phyloP scores from a whole-genome alignment of 2,113 vertebrate species.

The Poicephalus gulielmi region DNA sequence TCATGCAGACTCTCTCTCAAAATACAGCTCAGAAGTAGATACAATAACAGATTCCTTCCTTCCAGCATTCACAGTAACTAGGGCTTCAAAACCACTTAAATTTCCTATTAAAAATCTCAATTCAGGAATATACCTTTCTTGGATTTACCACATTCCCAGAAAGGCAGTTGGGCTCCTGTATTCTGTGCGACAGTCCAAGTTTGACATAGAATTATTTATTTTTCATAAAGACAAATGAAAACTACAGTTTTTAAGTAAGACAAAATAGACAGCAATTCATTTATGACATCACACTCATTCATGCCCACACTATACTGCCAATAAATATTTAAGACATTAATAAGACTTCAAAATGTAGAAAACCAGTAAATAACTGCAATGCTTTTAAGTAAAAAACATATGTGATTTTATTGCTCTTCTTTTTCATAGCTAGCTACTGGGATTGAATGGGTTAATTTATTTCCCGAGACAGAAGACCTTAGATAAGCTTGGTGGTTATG shows the following conservation, averaged over 20 bases:
- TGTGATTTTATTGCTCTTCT: not conserved
- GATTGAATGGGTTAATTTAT: conserved; percentile 39
- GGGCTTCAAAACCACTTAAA: conserved; percentile 44
- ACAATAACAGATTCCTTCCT: conserved; percentile 8
- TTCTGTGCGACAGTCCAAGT: not conserved
- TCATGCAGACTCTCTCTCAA: conserved; percentile 33
- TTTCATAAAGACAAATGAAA: not conserved
- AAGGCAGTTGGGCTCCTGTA: not conserved
- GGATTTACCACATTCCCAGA: not conserved
- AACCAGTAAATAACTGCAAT: not conserved
- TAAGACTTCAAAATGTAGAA: not conserved
- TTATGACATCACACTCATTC: not conserved
- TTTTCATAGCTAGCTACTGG: not conserved
- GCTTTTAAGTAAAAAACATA: not conserved
- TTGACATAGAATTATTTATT: not conserved
- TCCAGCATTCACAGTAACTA: conserved; percentile 26
- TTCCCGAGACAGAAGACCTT: conserved; percentile 32
- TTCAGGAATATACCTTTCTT: not conserved
- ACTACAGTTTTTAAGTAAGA: not conserved
- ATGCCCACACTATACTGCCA: not conserved
- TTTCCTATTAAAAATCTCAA: conserved; percentile 45
- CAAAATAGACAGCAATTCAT: not conserved
- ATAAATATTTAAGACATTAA: not conserved
- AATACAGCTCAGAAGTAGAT: conserved; percentile 30
- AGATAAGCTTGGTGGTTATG: conserved; percentile 47